Evolutionary conservation across 2,888 invertebrate genomes (phyloP).

Genomic region (Agapostemon virescens): DNA sequence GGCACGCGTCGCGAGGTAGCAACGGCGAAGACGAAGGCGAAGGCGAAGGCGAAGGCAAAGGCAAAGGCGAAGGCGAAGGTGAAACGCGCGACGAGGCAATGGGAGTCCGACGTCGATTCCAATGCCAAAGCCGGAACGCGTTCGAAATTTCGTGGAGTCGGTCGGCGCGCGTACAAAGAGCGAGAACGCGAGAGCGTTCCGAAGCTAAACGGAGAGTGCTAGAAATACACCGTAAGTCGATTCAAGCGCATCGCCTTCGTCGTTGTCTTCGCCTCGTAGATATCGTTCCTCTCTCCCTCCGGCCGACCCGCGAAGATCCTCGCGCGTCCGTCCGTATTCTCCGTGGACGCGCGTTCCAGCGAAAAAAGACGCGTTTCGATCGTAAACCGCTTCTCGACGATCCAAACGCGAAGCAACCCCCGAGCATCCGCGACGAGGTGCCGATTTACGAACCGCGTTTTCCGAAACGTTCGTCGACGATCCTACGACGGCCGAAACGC

Average conservation of each 20-base stretch:
- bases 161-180: slow-evolving; percentile 68
- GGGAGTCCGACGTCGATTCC: too few species aligned
- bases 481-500: too few species aligned
- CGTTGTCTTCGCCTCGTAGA: slow-evolving; percentile 50
- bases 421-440: too few species aligned
- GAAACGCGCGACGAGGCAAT: background rate
- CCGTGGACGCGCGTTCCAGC: too few species aligned
- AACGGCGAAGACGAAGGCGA: slow-evolving; percentile 10
- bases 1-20: background rate
- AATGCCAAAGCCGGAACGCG: background rate
- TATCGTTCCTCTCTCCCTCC: slow-evolving; percentile 2
- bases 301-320: background rate
- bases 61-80: slow-evolving; percentile 1
- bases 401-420: too few species aligned
- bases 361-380: too few species aligned
- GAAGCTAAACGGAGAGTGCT: slow-evolving; percentile 76
- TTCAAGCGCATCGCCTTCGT: slow-evolving; percentile 75
- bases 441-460: too few species aligned
- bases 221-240: slow-evolving; percentile 76
- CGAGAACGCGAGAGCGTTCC: slow-evolving; percentile 68
- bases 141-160: slow-evolving; percentile 57
- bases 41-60: background rate
- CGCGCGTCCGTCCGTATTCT: too few species aligned
- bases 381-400: too few species aligned
- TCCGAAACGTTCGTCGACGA: too few species aligned